These are phyloP conservation scores for Perizoma flavofasciatum DNA, from an alignment of 2,888 invertebrate species.

Conservation along the genomic window DNA sequence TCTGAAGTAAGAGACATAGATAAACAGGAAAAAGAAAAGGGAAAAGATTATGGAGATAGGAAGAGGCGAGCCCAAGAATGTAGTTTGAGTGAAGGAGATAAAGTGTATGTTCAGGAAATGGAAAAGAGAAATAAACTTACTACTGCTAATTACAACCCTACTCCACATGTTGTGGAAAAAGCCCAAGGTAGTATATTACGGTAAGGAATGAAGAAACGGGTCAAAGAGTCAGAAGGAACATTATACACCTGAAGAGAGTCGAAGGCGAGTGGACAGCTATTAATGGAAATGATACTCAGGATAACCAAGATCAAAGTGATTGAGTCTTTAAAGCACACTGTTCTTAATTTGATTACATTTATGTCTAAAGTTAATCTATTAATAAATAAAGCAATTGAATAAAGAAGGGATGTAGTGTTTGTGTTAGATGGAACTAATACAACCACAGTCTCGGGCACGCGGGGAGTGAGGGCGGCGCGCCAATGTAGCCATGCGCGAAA, in stretches of 20 bases:
- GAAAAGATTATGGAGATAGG: conserved; percentile 3
- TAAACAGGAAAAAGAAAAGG: neutral
- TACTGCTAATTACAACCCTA: neutral
- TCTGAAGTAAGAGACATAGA: neutral
- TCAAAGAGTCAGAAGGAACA: neutral
- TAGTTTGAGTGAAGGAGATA: neutral
- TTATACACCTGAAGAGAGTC: neutral
- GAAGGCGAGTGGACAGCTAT: neutral
- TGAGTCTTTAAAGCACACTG: too few relatives aligned
- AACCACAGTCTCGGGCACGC: too few relatives aligned
- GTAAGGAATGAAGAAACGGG: neutral
- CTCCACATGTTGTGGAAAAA: conserved; percentile 2
- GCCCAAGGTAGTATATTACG: neutral
- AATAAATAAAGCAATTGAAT: too few relatives aligned
- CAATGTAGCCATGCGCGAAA: too few relatives aligned
- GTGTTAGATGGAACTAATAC: too few relatives aligned
- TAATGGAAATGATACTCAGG: too few relatives aligned
- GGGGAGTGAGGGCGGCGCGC: too few relatives aligned
- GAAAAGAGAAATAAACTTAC: conserved; percentile 1
- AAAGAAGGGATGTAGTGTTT: too few relatives aligned
- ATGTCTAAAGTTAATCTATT: too few relatives aligned
- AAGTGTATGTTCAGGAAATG: conserved; percentile 3
- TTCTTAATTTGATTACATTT: too few relatives aligned
- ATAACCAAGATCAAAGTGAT: too few relatives aligned
- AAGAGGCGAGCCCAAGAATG: conserved; percentile 1